Conservation (phyloP, 2,888 invertebrate species). For the Flabesymbios commensalis region DNA sequence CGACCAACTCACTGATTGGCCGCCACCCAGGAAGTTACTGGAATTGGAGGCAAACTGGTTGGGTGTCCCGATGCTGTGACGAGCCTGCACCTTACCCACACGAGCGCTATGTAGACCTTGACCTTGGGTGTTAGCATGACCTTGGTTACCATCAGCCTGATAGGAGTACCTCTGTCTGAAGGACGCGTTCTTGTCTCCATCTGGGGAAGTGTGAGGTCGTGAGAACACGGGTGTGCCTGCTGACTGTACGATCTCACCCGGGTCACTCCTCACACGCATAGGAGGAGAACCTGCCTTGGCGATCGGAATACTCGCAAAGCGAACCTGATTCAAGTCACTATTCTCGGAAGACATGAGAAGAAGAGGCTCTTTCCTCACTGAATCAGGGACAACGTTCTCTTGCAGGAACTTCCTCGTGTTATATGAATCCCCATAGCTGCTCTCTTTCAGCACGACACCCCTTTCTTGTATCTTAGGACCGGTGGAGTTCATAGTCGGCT, state of each 20-base stretch:
- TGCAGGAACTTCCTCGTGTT: constrained; percentile 57
- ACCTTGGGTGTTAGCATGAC: neutral
- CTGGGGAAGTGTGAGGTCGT: constrained; percentile 7
- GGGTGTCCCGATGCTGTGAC: neutral
- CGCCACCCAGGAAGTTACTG: constrained; percentile 42
- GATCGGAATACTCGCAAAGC: constrained; percentile 5
- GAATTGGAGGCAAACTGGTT: constrained; percentile 29
- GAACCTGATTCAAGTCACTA: constrained; percentile 43
- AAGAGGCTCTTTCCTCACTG: constrained; percentile 48
- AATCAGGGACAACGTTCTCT: constrained; percentile 44
- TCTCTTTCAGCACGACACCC: constrained; percentile 44
- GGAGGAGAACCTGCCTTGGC: neutral
- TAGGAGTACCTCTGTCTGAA: neutral
- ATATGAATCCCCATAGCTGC: constrained; percentile 47
- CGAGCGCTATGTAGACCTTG: neutral
- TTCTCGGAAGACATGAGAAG: constrained; percentile 52
- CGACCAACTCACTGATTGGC: neutral
- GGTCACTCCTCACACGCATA: neutral
- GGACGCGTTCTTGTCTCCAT: neutral
- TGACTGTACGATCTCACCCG: neutral
- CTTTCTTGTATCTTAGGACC: constrained; percentile 46
- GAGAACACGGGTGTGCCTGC: neutral
- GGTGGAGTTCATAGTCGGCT: constrained; percentile 41
- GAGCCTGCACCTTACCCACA: neutral
- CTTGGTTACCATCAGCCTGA: neutral